Percentiles rank a stretch among this genome's conserved stretches.
phyloP scores from a whole-genome alignment of 2,113 vertebrate species.

The Lagopus leucura region DNA sequence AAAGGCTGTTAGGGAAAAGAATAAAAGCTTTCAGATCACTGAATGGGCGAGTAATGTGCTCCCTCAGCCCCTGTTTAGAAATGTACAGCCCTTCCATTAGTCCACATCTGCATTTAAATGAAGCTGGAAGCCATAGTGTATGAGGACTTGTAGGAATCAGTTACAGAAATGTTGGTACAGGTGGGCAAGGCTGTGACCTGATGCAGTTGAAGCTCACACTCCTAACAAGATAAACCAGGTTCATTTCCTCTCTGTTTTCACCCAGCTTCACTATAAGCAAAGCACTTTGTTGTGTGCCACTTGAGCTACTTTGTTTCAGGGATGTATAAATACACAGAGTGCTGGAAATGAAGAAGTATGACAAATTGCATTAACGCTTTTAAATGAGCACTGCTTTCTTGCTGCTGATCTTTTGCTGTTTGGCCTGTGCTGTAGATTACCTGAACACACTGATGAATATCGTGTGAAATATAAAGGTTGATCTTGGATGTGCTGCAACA shows the following conservation, averaged over 20 bases:
- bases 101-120: slow-evolving; percentile 54
- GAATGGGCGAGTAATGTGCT: slow-evolving; percentile 27
- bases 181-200: background rate
- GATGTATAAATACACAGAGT: background rate
- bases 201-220: background rate
- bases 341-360: background rate
- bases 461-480: background rate
- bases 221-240: background rate
- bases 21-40: slow-evolving; percentile 35
- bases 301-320: background rate
- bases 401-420: background rate
- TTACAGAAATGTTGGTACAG: background rate
- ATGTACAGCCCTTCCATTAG: slow-evolving; percentile 14
- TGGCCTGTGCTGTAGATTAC: background rate
- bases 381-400: background rate
- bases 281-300: background rate
- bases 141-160: slow-evolving; percentile 4
- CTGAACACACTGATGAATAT: background rate
- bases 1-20: slow-evolving; percentile 24
- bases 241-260: background rate
- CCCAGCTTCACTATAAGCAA: background rate
- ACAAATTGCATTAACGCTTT: background rate
- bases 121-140: background rate
- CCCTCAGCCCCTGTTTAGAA: slow-evolving; percentile 33
- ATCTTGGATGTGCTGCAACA: background rate